Conservation (phyloP, 1,140 invertebrate species). For the Aricia agestis region DNA sequence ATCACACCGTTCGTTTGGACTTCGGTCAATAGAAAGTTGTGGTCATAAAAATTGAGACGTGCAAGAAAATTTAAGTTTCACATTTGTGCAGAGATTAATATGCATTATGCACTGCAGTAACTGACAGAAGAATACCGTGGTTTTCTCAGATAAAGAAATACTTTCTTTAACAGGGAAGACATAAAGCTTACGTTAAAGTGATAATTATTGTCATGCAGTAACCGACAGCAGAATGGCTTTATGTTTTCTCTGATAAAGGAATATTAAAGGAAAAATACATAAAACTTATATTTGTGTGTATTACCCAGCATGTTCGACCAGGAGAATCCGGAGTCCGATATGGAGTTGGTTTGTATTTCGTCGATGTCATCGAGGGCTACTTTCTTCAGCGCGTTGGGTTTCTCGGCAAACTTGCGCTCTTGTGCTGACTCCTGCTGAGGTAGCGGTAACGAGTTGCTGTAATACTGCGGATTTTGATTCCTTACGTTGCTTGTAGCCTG, state of each 20-base stretch:
- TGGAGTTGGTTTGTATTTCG: conserved; percentile 87
- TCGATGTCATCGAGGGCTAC: conserved; percentile 87
- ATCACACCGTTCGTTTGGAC: neutral
- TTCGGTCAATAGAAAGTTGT: neutral
- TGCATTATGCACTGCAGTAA: neutral
- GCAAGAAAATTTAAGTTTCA: neutral
- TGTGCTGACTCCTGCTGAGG: conserved; percentile 53
- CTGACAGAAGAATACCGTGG: no score
- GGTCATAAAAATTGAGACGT: neutral
- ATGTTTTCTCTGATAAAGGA: no score
- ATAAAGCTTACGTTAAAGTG: no score
- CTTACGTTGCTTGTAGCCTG: conserved; percentile 69
- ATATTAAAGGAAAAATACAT: no score
- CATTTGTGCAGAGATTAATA: neutral
- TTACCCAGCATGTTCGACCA: conserved; percentile 89
- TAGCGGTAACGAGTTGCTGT: conserved; percentile 58
- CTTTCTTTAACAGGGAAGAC: no score
- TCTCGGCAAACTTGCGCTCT: conserved; percentile 89
- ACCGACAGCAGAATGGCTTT: no score
- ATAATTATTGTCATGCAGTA: no score
- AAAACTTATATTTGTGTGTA: no score
- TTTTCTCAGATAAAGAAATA: no score
- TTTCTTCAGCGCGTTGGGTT: conserved; percentile 91
- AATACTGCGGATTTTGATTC: conserved; percentile 75
- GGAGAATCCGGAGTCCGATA: conserved; percentile 86